Base-by-base conservation (phyloP, 2,888 invertebrate genomes). In the Lepidocyrtinus sp. region DNA sequence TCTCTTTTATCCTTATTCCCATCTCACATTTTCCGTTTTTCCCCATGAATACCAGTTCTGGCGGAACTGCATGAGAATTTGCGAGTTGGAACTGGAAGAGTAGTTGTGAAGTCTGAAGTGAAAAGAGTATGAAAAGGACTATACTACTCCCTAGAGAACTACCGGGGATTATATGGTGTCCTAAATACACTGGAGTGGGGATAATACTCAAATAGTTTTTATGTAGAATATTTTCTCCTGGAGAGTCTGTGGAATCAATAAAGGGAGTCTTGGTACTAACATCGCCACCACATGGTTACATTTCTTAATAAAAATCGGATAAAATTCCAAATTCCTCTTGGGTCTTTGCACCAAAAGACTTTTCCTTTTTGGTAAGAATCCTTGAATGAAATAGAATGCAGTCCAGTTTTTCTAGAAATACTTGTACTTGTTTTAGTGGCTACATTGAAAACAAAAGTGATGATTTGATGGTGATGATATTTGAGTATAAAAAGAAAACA, bases 131-230 rank as follows among this genome's bases (percentile, higher is more conserved):
- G 55, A 9, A 55, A 17, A n/a, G n/a, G 5, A 55, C 9, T 21
- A 59, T 21, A 59, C 59, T 59, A 59, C 21, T 59, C 59, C 59
- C 59, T 59, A 22, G 59, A 59, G 59, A 59, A 59, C 21, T 9
- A n/a, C n/a, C n/a, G n/a, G n/a, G 21, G 59, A 59, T 59, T 59
- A 59, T 59, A 59, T 59, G 59, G 59, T 59, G 59, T 59, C 59
- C 59, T 59, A 59, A 59, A 59, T 59, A 59, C 59, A 59, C 22
- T 59, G 19, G 59, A 59, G 59, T n/a, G 12, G 15, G 50, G n/a
- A n/a, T 36, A 36, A 12, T 36, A 12, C 36, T 36, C 36, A 21
- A 59, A 22, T 59, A 9, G 19, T 59, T 59, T 59, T 59, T 17
- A 2, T 50, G 1, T 12, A 15, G 50, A 36, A 36, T n/a, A n/a